These are phyloP conservation scores for Charanyca ferruginea DNA, from an alignment of 2,888 invertebrate genomes.

Conservation along the genomic window DNA sequence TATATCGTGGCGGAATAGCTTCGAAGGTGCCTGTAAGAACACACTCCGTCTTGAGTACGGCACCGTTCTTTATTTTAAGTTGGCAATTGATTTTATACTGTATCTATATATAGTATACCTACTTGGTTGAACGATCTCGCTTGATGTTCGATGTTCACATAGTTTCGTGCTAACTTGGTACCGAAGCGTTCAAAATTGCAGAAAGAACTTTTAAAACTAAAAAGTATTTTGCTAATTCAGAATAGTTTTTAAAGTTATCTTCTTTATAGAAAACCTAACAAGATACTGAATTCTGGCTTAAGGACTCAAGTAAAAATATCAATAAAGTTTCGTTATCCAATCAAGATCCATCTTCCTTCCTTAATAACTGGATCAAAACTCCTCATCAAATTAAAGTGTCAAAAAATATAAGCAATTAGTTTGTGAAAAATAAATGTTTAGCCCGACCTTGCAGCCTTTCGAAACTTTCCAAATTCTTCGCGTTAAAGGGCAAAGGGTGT, in stretches of 20 bases:
- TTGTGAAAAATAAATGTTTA: conserved; percentile 54
- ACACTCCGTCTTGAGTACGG: conserved; percentile 61
- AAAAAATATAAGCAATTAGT: conserved; percentile 61
- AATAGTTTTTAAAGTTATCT: background rate
- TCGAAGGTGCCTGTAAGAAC: conserved; percentile 62
- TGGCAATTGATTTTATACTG: conserved; percentile 66
- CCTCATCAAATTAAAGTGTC: conserved; percentile 50
- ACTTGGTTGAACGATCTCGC: conserved; percentile 9
- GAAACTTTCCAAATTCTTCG: conserved; percentile 55
- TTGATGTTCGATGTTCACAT: too few species aligned
- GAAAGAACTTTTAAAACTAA: background rate
- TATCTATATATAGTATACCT: conserved; percentile 1
- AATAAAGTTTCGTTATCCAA: conserved; percentile 19
- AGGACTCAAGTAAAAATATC: conserved; percentile 6
- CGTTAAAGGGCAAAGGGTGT: conserved; percentile 60
- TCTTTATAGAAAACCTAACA: too few species aligned
- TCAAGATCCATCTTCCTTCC: conserved; percentile 1
- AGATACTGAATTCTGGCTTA: too few species aligned
- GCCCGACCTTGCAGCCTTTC: conserved; percentile 46
- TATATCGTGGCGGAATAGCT: conserved; percentile 69
- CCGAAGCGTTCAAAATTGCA: conserved; percentile 6
- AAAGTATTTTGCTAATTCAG: background rate
- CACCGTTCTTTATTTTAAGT: conserved; percentile 68
- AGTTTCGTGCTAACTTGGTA: conserved; percentile 12
- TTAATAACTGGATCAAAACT: conserved; percentile 22